These are phyloP conservation scores for Excalfactoria chinensis DNA, from an alignment of 2,113 vertebrate species.

Conservation along the genomic window DNA sequence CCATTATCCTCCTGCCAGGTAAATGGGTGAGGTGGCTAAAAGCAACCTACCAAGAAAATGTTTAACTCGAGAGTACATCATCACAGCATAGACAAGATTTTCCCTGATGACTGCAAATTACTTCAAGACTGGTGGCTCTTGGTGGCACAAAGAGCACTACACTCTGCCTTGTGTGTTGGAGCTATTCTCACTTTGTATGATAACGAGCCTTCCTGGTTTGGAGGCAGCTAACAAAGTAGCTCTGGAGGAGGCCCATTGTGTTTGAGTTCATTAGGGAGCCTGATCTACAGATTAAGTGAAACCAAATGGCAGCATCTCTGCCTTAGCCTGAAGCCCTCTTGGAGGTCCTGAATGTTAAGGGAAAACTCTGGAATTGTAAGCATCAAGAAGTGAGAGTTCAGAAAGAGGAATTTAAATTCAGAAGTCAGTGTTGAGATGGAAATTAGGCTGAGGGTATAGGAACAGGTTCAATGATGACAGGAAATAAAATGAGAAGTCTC, in stretches of 20 bases:
- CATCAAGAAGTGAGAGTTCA: background rate
- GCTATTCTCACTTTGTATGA: conserved; percentile 7
- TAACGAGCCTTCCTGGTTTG: conserved; percentile 5
- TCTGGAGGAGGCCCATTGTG: background rate
- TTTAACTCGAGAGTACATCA: background rate
- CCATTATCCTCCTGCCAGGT: background rate
- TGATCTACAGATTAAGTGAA: background rate
- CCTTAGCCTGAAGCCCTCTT: background rate
- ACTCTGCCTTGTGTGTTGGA: background rate
- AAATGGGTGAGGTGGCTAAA: background rate
- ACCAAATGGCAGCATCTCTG: conserved; percentile 18
- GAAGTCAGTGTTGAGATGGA: background rate
- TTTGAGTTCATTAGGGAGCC: background rate
- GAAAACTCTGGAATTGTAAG: background rate
- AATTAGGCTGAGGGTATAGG: background rate
- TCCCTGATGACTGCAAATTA: conserved; percentile 12
- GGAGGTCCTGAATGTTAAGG: background rate
- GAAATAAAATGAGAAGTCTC: background rate
- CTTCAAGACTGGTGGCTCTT: background rate
- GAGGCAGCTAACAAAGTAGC: background rate
- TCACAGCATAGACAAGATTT: background rate
- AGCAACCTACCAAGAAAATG: conserved; percentile 13
- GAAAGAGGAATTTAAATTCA: background rate
- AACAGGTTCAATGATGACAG: accelerated
- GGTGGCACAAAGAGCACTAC: background rate